These are phyloP conservation scores for Xestia rhomboidea DNA, from an alignment of 2,888 invertebrate genomes.

Conservation along the genomic window DNA sequence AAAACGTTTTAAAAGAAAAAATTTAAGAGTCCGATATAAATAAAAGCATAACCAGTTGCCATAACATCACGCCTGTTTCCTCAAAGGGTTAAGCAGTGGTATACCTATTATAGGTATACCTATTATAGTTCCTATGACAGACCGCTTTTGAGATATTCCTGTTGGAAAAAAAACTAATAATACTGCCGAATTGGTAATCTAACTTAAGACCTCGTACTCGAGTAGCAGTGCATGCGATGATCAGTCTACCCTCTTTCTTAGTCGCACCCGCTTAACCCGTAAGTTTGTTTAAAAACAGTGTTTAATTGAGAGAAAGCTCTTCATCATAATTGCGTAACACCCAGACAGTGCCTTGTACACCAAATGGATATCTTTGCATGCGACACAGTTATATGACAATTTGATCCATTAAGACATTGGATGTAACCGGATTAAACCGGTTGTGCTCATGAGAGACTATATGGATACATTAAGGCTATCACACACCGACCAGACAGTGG, in stretches of 20 bases:
- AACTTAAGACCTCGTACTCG: not conserved
- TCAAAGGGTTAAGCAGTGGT: not conserved
- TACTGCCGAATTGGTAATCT: not conserved
- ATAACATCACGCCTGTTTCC: not conserved
- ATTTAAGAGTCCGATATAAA: not conserved
- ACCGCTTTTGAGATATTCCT: not conserved
- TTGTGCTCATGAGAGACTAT: not conserved
- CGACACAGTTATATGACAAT: slow-evolving; percentile 3
- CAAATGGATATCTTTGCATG: not conserved
- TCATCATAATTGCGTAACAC: not conserved
- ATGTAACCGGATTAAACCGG: slow-evolving; percentile 22
- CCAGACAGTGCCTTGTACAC: slow-evolving; percentile 8
- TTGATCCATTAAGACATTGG: slow-evolving; percentile 25
- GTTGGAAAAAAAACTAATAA: not conserved
- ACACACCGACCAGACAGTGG: not conserved
- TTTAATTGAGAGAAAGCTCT: not conserved
- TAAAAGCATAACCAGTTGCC: not conserved
- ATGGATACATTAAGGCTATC: slow-evolving; percentile 14
- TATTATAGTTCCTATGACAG: not conserved
- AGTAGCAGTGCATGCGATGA: not conserved
- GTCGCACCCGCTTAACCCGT: too few relatives aligned
- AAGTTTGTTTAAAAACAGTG: too few relatives aligned
- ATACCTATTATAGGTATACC: not conserved
- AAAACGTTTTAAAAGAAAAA: not conserved
- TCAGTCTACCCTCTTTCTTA: too few relatives aligned